Conservation (phyloP, 2,888 invertebrate genomes). For the Stenodema calcarata region DNA sequence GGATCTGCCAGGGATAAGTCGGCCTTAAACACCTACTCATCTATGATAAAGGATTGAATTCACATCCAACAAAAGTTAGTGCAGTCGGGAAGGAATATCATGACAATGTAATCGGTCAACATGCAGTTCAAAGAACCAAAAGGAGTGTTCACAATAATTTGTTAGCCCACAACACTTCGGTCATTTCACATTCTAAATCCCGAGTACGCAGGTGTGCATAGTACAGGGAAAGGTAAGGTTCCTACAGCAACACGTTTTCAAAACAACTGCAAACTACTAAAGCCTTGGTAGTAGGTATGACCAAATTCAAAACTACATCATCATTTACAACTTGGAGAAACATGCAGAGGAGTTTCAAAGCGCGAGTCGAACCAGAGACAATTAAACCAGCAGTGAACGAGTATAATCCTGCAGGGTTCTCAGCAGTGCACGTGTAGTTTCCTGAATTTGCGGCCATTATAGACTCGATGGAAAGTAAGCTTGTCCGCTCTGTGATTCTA, state of each 20-base stretch:
- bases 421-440: slow-evolving; percentile 70
- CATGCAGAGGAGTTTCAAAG: not conserved
- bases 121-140: not conserved
- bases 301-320: not conserved
- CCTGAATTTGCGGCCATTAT: slow-evolving; percentile 70
- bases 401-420: slow-evolving; percentile 67
- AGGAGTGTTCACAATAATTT: not conserved
- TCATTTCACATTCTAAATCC: not conserved
- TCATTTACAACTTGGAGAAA: not conserved
- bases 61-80: not conserved
- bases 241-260: not conserved
- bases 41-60: not conserved
- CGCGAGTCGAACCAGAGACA: slow-evolving; percentile 63
- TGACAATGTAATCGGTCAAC: not conserved
- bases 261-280: not conserved
- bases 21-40: no score
- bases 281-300: not conserved
- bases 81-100: not conserved
- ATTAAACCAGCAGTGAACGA: slow-evolving; percentile 64
- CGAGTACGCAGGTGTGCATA: not conserved
- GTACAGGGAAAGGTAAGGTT: not conserved
- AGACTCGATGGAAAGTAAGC: slow-evolving; percentile 70
- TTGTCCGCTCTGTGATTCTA: slow-evolving; percentile 74
- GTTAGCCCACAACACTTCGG: not conserved
- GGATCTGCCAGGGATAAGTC: no score